Conservation (phyloP, 2,888 invertebrate genomes). For the Apamea anceps region DNA sequence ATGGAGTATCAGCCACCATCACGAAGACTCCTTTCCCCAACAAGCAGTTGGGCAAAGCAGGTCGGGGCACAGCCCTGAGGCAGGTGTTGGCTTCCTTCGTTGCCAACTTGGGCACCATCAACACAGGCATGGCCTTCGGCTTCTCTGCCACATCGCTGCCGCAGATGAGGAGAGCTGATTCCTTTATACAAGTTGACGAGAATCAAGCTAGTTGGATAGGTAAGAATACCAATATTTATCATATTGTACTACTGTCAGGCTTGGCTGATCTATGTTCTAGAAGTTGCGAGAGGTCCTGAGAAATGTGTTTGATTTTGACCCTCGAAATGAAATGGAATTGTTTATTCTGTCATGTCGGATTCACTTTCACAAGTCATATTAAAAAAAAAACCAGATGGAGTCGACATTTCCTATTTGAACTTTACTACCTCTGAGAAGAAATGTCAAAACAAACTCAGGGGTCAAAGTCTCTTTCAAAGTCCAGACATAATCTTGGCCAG, state of each 20-base stretch:
- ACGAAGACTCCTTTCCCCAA: conserved; percentile 74
- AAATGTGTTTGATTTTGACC: background rate
- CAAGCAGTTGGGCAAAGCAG: conserved; percentile 75
- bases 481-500: background rate
- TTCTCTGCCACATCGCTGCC: conserved; percentile 92
- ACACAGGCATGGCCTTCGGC: conserved; percentile 93
- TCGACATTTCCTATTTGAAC: background rate
- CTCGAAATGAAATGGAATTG: background rate
- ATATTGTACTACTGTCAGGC: background rate
- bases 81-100: conserved; percentile 92
- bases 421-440: background rate
- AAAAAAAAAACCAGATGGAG: background rate
- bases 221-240: conserved; percentile 74
- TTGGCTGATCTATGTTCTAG: background rate
- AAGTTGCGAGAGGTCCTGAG: background rate
- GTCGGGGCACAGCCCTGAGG: conserved; percentile 85
- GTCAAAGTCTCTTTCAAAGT: background rate
- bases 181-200: conserved; percentile 89
- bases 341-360: background rate
- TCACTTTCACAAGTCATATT: background rate
- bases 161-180: conserved; percentile 88
- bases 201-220: conserved; percentile 92
- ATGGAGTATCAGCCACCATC: conserved; percentile 78
- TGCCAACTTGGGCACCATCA: conserved; percentile 92
- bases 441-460: background rate